These are phyloP conservation scores for Oxyruncus cristatus DNA, from an alignment of 2,113 vertebrate species.

Conservation along the genomic window DNA sequence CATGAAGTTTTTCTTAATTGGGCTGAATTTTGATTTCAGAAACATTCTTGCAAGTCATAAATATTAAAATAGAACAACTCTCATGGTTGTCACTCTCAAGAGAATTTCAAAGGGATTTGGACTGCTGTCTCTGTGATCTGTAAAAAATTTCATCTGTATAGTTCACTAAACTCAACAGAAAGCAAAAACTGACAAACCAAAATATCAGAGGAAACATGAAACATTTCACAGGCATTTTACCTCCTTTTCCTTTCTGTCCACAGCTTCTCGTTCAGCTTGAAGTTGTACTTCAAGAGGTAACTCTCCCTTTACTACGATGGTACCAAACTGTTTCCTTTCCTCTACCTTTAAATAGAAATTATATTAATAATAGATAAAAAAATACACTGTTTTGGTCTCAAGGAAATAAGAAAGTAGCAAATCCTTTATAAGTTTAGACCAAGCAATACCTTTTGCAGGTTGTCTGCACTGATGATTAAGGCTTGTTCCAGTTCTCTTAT, in stretches of 20 bases:
- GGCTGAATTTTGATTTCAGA: background rate
- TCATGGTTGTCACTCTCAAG: background rate
- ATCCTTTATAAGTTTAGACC: background rate
- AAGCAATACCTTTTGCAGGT: conserved; percentile 81
- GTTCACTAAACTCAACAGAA: background rate
- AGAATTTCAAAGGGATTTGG: background rate
- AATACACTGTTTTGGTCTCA: background rate
- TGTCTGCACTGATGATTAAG: conserved; percentile 82
- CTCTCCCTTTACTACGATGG: conserved; percentile 73
- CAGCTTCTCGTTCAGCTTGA: conserved; percentile 93
- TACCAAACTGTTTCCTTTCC: conserved; percentile 81
- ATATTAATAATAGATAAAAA: background rate
- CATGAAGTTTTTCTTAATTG: background rate
- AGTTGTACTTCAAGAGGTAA: conserved; percentile 87
- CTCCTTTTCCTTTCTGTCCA: conserved; percentile 97
- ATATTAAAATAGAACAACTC: background rate
- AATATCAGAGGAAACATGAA: background rate
- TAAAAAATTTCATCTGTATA: background rate
- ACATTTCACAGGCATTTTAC: conserved; percentile 68
- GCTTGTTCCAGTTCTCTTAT: conserved; percentile 91
- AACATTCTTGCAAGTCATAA: background rate
- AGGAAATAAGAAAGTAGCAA: background rate
- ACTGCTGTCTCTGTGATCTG: background rate
- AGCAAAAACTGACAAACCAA: background rate
- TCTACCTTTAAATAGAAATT: conserved; percentile 76